phyloP scores from a whole-genome alignment of 2,113 vertebrate genomes.

The Caracal caracal region DNA sequence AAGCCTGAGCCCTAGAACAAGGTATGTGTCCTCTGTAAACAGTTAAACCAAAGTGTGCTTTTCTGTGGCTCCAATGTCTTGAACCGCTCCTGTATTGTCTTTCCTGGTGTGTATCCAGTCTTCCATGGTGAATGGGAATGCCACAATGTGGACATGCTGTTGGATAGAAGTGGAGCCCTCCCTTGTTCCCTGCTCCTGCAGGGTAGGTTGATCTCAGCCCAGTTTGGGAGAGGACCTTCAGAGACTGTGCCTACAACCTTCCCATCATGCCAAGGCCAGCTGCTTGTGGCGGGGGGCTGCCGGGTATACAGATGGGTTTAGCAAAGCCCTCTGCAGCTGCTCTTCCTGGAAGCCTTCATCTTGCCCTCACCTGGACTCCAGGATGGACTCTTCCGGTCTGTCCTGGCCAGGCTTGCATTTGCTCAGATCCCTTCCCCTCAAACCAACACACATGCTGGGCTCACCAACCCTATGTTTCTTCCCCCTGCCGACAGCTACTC shows the following conservation, averaged over 20 bases:
- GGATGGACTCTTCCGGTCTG: not conserved
- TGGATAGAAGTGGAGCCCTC: not conserved
- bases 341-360: not conserved
- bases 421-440: not conserved
- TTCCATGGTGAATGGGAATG: not conserved
- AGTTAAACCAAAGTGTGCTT: slow-evolving; percentile 31
- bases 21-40: slow-evolving; percentile 55
- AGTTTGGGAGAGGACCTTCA: not conserved
- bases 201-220: not conserved
- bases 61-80: not conserved
- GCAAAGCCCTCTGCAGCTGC: not conserved
- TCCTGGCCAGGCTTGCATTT: not conserved
- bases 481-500: not conserved
- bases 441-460: slow-evolving; percentile 60
- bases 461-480: not conserved
- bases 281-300: rapidly evolving
- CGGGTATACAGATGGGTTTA: rapidly evolving
- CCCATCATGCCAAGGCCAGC: not conserved
- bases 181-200: not conserved
- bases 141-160: not conserved
- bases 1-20: slow-evolving; percentile 43
- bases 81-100: not conserved
- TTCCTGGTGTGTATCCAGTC: not conserved
- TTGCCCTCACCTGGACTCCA: not conserved
- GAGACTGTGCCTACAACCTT: not conserved